phyloP scores from a whole-genome alignment of 2,797 vertebrate genomes.

The Rhinatrema bivittatum region DNA sequence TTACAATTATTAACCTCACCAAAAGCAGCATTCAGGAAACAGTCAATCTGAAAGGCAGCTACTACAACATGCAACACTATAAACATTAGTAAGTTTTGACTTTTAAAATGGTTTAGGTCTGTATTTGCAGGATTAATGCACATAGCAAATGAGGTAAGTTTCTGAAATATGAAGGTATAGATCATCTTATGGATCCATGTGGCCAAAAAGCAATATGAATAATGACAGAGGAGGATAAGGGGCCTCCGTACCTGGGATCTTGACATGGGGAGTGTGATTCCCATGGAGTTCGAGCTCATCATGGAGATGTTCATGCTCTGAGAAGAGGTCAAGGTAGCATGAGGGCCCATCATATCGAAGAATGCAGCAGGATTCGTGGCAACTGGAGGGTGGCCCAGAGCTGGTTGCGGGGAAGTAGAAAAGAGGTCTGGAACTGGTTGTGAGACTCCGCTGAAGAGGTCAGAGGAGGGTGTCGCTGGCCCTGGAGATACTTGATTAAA shows the following conservation, averaged over 20 bases:
- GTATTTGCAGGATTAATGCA: no score
- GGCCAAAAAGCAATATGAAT: no score
- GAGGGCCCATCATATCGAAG: conserved; percentile 85
- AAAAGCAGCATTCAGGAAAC: no score
- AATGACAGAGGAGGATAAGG: no score
- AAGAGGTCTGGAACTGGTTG: conserved; percentile 68
- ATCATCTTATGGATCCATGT: no score
- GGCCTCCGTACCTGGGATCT: conserved; percentile 86
- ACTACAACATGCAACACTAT: no score
- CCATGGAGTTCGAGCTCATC: conserved; percentile 70
- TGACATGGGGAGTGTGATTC: conserved; percentile 70
- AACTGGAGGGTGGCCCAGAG: conserved; percentile 42
- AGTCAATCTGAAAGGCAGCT: no score
- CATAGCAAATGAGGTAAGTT: no score
- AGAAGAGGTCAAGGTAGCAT: conserved; percentile 75
- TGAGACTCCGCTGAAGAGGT: conserved; percentile 41
- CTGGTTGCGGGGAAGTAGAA: conserved; percentile 47
- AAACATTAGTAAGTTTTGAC: no score
- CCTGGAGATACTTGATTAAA: conserved; percentile 71
- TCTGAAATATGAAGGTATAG: no score
- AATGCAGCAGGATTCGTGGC: conserved; percentile 70
- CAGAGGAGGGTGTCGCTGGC: conserved; percentile 50
- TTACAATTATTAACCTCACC: no score
- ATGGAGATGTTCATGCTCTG: conserved; percentile 93
- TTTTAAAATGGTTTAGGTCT: no score